phyloP scores from a whole-genome alignment of 2,113 vertebrate species.

The Aramus guarauna region DNA sequence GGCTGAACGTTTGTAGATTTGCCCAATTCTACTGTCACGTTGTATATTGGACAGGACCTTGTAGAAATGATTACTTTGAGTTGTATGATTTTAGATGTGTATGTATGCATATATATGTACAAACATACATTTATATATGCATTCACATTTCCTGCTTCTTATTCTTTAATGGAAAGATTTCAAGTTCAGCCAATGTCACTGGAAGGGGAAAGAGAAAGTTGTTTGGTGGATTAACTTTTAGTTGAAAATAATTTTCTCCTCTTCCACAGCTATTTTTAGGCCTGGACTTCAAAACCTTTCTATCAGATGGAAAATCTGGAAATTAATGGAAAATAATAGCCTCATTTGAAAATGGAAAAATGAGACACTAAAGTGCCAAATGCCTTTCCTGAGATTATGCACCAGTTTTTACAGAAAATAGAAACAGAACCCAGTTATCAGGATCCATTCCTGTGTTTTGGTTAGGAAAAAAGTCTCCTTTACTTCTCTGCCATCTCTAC shows the following conservation, averaged over 20 bases:
- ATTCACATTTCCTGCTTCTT: neutral
- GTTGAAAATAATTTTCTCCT: neutral
- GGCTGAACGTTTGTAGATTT: neutral
- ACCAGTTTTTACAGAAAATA: neutral
- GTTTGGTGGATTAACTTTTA: neutral
- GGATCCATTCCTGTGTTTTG: neutral
- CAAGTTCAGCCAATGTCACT: neutral
- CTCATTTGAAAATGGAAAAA: slow-evolving; percentile 71
- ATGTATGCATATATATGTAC: neutral
- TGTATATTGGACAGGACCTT: neutral
- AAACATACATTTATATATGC: neutral
- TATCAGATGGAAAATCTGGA: neutral
- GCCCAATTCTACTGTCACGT: neutral
- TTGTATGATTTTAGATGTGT: neutral
- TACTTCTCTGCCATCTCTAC: neutral
- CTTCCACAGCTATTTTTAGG: neutral
- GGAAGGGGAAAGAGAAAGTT: neutral
- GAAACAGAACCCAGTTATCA: neutral
- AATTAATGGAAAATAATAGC: slow-evolving; percentile 56
- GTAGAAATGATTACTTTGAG: neutral
- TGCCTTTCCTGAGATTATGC: neutral
- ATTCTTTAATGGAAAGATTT: neutral
- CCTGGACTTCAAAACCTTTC: neutral
- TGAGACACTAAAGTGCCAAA: slow-evolving; percentile 13
- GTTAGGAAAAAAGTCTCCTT: neutral